Evolutionary conservation across 2,888 invertebrate genomes (phyloP).

Genomic region (Plebejus melissa): DNA sequence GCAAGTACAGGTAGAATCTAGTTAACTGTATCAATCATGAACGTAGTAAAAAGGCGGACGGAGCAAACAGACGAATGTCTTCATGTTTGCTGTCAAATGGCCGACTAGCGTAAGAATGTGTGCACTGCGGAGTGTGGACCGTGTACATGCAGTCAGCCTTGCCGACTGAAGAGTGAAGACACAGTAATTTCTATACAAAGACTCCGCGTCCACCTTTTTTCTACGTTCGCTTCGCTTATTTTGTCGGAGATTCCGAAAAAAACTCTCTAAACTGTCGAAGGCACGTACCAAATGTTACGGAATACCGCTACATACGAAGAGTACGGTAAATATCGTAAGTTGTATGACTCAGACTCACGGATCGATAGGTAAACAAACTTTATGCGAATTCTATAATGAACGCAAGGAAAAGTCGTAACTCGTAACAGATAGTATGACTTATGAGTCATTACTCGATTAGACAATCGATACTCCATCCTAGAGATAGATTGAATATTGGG

Average conservation of each 20-base stretch:
- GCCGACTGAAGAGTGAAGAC: too few species aligned
- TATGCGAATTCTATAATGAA: slow-evolving; percentile 8
- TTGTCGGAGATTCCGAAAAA: background rate
- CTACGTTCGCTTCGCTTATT: background rate
- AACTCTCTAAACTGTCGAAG: background rate
- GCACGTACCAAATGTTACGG: background rate
- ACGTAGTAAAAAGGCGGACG: too few species aligned
- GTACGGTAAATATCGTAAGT: slow-evolving; percentile 10
- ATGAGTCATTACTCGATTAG: background rate
- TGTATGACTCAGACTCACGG: slow-evolving; percentile 8
- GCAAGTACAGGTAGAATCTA: background rate
- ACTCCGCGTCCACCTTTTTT: too few species aligned
- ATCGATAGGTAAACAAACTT: slow-evolving; percentile 18
- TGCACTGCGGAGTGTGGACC: too few species aligned
- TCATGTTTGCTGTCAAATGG: too few species aligned
- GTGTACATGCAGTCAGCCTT: too few species aligned
- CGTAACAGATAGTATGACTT: background rate
- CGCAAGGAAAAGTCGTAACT: slow-evolving; percentile 2
- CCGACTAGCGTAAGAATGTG: too few species aligned
- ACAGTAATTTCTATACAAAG: too few species aligned
- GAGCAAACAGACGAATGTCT: too few species aligned
- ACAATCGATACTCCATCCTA: background rate
- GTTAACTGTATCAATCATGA: too few species aligned
- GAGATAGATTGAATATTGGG: too few species aligned
- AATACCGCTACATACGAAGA: background rate